Evolutionary conservation across 2,797 vertebrate genomes (phyloP).

Genomic region (Tokudaia muenninki): DNA sequence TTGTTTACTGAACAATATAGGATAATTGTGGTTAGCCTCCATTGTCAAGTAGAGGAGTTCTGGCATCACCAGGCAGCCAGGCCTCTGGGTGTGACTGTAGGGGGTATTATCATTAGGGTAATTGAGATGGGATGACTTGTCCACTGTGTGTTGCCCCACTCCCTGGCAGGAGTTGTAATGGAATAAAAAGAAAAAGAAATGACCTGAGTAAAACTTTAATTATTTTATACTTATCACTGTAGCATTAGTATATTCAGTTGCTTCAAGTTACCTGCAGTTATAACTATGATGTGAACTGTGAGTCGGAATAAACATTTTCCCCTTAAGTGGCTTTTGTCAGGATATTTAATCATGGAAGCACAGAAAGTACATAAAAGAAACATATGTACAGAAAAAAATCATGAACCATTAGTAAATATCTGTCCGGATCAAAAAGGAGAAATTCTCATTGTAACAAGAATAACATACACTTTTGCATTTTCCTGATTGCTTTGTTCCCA

Average conservation of each 20-base stretch:
- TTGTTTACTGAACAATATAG: constrained; percentile 30
- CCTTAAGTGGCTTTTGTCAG: too few relatives aligned
- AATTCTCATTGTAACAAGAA: not conserved
- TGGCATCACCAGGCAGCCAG: not conserved
- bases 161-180: not conserved
- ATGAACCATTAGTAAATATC: not conserved
- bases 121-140: not conserved
- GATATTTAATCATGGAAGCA: not conserved
- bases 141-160: not conserved
- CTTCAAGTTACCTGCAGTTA: not conserved
- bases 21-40: not conserved
- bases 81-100: not conserved
- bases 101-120: not conserved
- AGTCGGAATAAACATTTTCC: not conserved
- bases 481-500: not conserved
- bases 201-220: not conserved
- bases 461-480: not conserved
- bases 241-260: not conserved
- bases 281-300: not conserved
- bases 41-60: not conserved
- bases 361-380: not conserved
- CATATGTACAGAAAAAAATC: not conserved
- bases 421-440: not conserved
- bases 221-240: not conserved
- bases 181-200: not conserved